Evolutionary conservation across 2,888 invertebrate species (phyloP), one percentile per base, ranked within the genome.

Genomic region (Harpalus rubripes): DNA sequence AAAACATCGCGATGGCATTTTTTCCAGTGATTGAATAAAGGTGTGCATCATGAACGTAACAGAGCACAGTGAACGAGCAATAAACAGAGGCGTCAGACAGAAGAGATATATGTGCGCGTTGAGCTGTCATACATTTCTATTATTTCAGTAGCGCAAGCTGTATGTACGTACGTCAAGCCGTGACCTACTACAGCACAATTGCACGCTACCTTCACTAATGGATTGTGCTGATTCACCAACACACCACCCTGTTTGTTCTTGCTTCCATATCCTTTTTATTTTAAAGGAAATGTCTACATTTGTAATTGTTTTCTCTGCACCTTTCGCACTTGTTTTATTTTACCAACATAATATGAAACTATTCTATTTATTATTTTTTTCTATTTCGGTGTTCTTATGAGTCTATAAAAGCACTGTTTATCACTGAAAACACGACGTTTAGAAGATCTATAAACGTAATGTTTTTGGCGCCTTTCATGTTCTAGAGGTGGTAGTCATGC

Each of bases 81-180:
- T 52, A 52, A 52, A 52, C 44, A 52, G 44, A 52, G 10, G 44
- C 44, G 44, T 52, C 44, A 12, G 44, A 52, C 44, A 52, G 44
- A 52, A 52, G 44, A 52, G 44, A 52, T 52, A 52, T 52, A 52
- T 52, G 44, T 52, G 5, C 44, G 44, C 12, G 44, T 52, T 52
- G 44, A 52, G 44, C 44, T 52, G 44, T 52, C 44, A 52, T 52
- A 52, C 44, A 52, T 52, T 52, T 52, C 44, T 52, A 52, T 52
- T 52, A 52, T 52, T 52, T 52, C 44, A 52, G 44, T 52, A 52
- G 44, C 44, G 44, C 8, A 12, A 52, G 44, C 10, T 3, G 12
- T 52, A 52, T 12, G 44, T 52, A 52, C 32, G 32, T 32, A 32
- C 32, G 32, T 5, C 32, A 32, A 1, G 10, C 44, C 44, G 44